Conservation (phyloP, 2,888 invertebrate genomes). For the Tenodera sinensis region DNA sequence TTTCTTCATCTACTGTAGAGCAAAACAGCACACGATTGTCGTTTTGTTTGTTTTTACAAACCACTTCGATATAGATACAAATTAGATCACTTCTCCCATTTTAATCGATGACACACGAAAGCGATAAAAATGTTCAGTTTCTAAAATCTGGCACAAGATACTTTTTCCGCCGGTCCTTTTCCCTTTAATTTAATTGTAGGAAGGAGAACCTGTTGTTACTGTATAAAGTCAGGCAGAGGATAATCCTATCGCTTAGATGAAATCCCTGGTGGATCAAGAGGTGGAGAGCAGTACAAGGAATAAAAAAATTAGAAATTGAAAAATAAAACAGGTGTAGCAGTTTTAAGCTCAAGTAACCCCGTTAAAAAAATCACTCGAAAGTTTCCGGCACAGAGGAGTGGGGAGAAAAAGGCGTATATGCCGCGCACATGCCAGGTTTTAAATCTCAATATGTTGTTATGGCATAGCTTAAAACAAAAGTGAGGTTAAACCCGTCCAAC, state of each 20-base stretch:
- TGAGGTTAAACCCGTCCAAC: neutral
- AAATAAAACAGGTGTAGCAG: neutral
- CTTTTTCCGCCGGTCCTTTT: neutral
- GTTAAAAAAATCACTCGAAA: neutral
- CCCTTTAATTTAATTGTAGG: neutral
- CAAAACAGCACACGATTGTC: neutral
- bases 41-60: neutral
- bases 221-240: neutral
- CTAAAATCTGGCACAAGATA: neutral
- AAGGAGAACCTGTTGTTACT: neutral
- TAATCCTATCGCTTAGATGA: neutral
- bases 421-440: neutral
- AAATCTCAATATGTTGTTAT: slow-evolving; percentile 17
- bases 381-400: neutral
- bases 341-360: neutral
- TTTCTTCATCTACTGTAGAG: neutral
- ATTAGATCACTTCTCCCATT: neutral
- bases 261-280: neutral
- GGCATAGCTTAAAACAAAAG: slow-evolving; percentile 5
- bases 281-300: neutral
- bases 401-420: neutral
- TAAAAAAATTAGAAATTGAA: neutral
- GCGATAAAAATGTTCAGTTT: neutral
- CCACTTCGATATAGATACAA: neutral
- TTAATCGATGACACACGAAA: neutral